A percentile compares a stretch with the other conserved stretches of the same genome.
These are phyloP conservation scores for Melanotus villosus DNA, from an alignment of 2,888 invertebrate species.

Conservation along the genomic window DNA sequence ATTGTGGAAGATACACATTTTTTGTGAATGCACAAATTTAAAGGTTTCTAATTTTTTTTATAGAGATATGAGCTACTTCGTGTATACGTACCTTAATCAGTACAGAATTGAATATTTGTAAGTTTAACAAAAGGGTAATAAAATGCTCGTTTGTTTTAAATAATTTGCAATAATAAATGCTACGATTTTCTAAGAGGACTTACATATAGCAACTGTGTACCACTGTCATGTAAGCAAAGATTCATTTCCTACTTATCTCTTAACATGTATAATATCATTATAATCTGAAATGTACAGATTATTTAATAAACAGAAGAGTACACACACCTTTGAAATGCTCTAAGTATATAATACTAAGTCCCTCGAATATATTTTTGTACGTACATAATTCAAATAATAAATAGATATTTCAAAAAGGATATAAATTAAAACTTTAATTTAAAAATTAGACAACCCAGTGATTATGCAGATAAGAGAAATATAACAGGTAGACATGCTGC, in stretches of 20 bases:
- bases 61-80: too few species aligned
- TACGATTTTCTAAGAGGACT: too few species aligned
- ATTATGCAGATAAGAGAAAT: slow-evolving; percentile 5
- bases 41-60: too few species aligned
- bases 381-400: neutral
- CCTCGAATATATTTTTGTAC: too few species aligned
- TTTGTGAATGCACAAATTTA: too few species aligned
- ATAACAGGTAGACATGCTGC: neutral
- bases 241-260: slow-evolving; percentile 3
- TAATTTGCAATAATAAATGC: too few species aligned
- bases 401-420: neutral
- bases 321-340: slow-evolving; percentile 6
- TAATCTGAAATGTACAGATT: neutral
- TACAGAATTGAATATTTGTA: too few species aligned
- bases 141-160: too few species aligned
- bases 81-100: too few species aligned
- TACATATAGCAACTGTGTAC: too few species aligned
- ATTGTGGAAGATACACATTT: too few species aligned
- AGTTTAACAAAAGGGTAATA: too few species aligned
- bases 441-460: slow-evolving; percentile 13
- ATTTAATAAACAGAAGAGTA: slow-evolving; percentile 7
- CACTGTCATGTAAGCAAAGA: neutral
- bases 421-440: slow-evolving; percentile 8
- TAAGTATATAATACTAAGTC: neutral
- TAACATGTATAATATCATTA: neutral